These are phyloP conservation scores for Sinosuthora webbiana DNA, from an alignment of 2,113 vertebrate species.

Conservation along the genomic window DNA sequence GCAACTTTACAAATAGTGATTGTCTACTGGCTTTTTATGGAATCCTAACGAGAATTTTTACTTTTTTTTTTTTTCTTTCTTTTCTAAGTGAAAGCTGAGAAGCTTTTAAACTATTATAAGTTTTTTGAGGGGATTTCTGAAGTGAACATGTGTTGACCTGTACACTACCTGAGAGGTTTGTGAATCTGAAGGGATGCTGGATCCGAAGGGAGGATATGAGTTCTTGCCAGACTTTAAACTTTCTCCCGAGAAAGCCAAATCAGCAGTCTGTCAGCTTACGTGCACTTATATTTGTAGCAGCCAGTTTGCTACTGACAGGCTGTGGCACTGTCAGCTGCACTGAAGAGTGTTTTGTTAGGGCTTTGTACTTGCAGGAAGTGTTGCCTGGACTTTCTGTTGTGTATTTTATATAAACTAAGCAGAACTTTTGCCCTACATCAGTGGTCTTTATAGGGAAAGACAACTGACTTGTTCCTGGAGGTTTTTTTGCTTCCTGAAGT, in stretches of 20 bases:
- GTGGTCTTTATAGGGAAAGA: not conserved
- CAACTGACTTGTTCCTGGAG: not conserved
- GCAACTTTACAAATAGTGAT: not conserved
- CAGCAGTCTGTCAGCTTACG: not conserved
- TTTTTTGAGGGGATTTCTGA: not conserved
- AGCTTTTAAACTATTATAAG: not conserved
- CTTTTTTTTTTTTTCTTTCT: no score
- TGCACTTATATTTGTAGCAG: not conserved
- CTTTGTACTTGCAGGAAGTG: not conserved
- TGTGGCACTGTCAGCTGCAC: not conserved
- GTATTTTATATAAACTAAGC: not conserved
- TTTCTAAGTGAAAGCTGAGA: not conserved
- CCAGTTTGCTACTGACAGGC: not conserved
- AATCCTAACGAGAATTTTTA: not conserved
- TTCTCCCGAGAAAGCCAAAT: not conserved
- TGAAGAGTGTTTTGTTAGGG: not conserved
- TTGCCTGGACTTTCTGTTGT: not conserved
- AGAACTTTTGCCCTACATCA: not conserved
- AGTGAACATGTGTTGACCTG: not conserved
- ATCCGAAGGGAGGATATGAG: not conserved
- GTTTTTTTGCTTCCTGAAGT: not conserved
- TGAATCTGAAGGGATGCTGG: not conserved
- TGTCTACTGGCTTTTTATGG: not conserved
- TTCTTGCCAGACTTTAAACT: not conserved
- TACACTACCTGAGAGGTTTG: not conserved